Base-by-base conservation (phyloP, 2,888 invertebrate species). In the Cecidostiba fungosa region DNA sequence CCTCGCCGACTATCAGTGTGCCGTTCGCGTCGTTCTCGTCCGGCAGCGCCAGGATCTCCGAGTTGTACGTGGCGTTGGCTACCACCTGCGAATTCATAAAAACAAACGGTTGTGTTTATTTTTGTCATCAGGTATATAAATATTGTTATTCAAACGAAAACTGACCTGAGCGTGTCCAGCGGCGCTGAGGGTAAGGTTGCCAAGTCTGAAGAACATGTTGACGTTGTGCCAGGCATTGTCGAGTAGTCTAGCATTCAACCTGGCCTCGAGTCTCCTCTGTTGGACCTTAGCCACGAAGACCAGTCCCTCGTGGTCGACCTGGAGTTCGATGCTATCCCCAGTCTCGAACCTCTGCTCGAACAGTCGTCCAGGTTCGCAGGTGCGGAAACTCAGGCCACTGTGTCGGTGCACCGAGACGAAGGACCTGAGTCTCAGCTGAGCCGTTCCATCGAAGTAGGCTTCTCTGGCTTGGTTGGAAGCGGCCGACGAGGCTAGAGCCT, bases 221-320 rank as follows among this genome's bases (percentile, higher is more conserved):
- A 96, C 95, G 91, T 95, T 96, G 93, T 97, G 97, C 97, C 97
- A 97, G 90, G 94, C 95, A 94, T 97, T 97, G 94, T 97, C 96
- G 85, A 97, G 94, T 88, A 97, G 95, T 91, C 95, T 95, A 85
- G 95, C 96, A 80, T 94, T 94, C 85, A 97, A 94, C 86, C 95
- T 95, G 74, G 96, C 96, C 92, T 96, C 96, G 89, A 94, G 94
- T 43, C 91, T 90, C 85, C 94, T 92, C 70, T 94, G 94, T 39
- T 93, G 92, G 10, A 94, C 92, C 87, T 93, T 93, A 0, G 94
- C 94, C 39, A 92, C 91, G 89, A 95, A 95, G 78, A 93, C 89
- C 26, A 95, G 91, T 14, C 95, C 95, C 72, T 95, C 95, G 54
- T 90, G 89, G 29, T 92, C 91, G 73, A 94, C 94, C 69, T 92